phyloP scores from a whole-genome alignment of 2,113 vertebrate genomes.

The Corythoichthys intestinalis region DNA sequence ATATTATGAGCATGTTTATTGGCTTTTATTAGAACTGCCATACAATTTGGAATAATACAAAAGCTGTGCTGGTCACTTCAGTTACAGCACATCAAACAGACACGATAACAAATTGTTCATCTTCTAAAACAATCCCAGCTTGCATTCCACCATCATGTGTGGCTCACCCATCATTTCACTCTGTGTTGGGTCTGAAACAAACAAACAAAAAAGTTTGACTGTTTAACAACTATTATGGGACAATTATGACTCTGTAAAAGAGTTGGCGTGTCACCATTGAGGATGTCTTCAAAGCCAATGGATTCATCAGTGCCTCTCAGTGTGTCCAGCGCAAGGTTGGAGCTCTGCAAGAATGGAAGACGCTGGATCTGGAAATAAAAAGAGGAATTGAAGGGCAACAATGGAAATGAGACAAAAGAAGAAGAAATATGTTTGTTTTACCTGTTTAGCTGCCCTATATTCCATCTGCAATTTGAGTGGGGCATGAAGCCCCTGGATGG shows the following conservation, averaged over 20 bases:
- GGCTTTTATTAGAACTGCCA: conserved; percentile 53
- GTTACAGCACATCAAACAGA: conserved; percentile 12
- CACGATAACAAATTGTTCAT: conserved; percentile 2
- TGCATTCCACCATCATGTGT: conserved; percentile 91
- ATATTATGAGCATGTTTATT: background rate
- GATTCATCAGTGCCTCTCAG: conserved; percentile 83
- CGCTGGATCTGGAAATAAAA: conserved; percentile 81
- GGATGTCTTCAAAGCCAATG: conserved; percentile 92
- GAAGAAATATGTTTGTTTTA: conserved; percentile 30
- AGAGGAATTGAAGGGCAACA: background rate
- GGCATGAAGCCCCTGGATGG: conserved; percentile 90
- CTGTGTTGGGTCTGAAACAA: conserved; percentile 81
- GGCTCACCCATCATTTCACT: conserved; percentile 93
- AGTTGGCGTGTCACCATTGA: conserved; percentile 78
- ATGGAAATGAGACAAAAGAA: background rate
- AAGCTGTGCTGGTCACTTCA: background rate
- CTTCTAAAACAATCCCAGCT: conserved; percentile 82
- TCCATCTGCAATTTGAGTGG: conserved; percentile 94
- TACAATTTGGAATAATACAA: conserved; percentile 31
- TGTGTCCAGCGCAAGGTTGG: conserved; percentile 87
- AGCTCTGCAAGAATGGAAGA: conserved; percentile 90
- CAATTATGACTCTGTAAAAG: no score
- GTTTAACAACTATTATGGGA: background rate
- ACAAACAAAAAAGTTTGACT: background rate
- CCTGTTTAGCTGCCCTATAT: conserved; percentile 88